These are phyloP conservation scores for Pristionchus pacificus DNA, from an alignment of 1,140 invertebrate genomes.

Conservation along the genomic window DNA sequence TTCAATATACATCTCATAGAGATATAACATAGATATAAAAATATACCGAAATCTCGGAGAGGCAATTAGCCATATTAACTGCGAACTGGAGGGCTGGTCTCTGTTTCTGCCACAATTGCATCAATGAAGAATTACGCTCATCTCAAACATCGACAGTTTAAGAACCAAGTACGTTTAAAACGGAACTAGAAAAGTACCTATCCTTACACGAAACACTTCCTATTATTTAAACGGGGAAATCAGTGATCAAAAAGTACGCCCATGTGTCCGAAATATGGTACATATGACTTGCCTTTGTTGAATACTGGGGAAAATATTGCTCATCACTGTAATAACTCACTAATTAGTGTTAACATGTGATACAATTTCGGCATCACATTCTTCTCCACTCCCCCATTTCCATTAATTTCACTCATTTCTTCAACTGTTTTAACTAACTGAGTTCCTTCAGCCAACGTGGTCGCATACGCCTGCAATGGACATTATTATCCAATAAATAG, in stretches of 20 bases:
- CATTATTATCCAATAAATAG: not conserved
- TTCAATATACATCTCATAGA: too few relatives aligned
- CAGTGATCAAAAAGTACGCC: too few relatives aligned
- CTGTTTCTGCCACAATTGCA: conserved; percentile 41
- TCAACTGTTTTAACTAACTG: conserved; percentile 25
- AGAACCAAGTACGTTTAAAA: too few relatives aligned
- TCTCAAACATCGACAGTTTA: conserved; percentile 32
- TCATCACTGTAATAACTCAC: too few relatives aligned
- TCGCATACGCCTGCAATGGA: conserved; percentile 40
- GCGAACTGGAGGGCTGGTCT: conserved; percentile 33
- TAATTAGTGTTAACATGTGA: not conserved
- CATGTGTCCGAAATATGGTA: too few relatives aligned
- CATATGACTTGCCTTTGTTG: too few relatives aligned
- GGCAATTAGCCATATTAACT: conserved; percentile 25
- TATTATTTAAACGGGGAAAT: too few relatives aligned
- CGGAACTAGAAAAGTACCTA: too few relatives aligned
- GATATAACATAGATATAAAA: too few relatives aligned
- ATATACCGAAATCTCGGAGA: not conserved
- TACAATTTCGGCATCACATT: not conserved
- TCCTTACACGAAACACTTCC: too few relatives aligned
- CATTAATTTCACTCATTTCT: not conserved
- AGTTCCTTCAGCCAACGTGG: conserved; percentile 45
- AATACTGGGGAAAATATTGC: too few relatives aligned
- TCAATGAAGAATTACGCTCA: conserved; percentile 35
- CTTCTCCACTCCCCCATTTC: not conserved